Percentiles rank a stretch among this genome's conserved stretches.
Conservation (phyloP, 2,888 invertebrate genomes). For the Neoaliturus tenellus region DNA sequence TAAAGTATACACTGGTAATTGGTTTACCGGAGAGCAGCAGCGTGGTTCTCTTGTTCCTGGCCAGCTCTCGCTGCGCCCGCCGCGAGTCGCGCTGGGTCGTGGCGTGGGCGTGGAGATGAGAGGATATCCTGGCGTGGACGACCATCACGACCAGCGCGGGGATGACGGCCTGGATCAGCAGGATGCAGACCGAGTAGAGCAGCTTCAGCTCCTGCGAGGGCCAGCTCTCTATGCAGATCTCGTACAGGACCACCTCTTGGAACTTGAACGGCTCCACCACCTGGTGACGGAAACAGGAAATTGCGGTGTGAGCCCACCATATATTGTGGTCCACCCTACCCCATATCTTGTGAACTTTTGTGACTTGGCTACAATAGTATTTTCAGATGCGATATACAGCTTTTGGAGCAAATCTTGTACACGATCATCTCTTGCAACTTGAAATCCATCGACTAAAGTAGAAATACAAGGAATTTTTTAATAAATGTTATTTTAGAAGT, state of each 20-base stretch:
- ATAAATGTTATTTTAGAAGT: no score
- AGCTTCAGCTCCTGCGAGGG: slow-evolving; percentile 76
- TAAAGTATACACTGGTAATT: no score
- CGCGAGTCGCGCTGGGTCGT: slow-evolving; percentile 65
- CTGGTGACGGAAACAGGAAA: slow-evolving; percentile 64
- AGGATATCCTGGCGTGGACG: slow-evolving; percentile 67
- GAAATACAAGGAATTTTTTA: no score
- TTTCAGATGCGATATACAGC: no score
- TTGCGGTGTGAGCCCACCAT: no score
- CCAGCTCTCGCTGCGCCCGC: slow-evolving; percentile 67
- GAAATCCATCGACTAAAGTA: no score
- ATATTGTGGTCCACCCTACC: no score
- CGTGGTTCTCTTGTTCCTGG: slow-evolving; percentile 68
- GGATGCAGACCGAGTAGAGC: slow-evolving; percentile 91
- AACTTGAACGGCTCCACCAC: slow-evolving; percentile 68
- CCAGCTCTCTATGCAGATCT: slow-evolving; percentile 71
- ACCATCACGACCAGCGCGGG: slow-evolving; percentile 69
- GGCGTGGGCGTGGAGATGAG: slow-evolving; percentile 66
- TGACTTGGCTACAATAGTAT: no score
- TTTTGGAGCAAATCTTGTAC: no score
- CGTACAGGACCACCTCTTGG: slow-evolving; percentile 69
- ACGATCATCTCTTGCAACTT: no score
- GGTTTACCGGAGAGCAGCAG: slow-evolving; percentile 72
- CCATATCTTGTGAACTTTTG: no score
- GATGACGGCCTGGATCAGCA: slow-evolving; percentile 82